Percentiles rank a stretch among this genome's conserved stretches.
Evolutionary conservation across 1,140 invertebrate genomes (phyloP).

Genomic region (Phocides pigmalion): DNA sequence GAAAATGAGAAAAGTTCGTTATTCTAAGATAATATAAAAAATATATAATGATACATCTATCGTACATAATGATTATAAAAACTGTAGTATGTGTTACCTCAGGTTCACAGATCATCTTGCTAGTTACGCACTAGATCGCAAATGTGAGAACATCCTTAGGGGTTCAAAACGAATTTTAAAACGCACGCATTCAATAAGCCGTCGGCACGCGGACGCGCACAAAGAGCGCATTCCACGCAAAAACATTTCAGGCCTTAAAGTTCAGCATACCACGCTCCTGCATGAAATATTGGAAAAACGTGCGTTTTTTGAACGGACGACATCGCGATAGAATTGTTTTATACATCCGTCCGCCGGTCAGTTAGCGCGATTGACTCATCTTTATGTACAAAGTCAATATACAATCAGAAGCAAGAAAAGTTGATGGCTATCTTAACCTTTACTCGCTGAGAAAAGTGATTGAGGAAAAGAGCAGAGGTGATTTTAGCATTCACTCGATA

Average conservation of each 20-base stretch:
- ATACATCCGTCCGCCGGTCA: not conserved
- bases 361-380: not conserved
- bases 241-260: conserved; percentile 11
- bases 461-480: too few relatives aligned
- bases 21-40: too few relatives aligned
- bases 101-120: too few relatives aligned
- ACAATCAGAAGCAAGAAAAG: too few relatives aligned
- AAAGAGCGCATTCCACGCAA: conserved; percentile 6
- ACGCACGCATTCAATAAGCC: conserved; percentile 4
- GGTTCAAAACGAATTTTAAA: not conserved
- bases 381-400: not conserved
- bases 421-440: too few relatives aligned
- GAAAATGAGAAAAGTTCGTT: too few relatives aligned
- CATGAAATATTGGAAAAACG: conserved; percentile 4
- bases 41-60: too few relatives aligned
- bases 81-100: too few relatives aligned
- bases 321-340: not conserved
- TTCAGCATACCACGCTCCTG: conserved; percentile 2
- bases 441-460: too few relatives aligned
- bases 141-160: not conserved
- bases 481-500: too few relatives aligned
- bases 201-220: conserved; percentile 1
- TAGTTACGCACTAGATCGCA: not conserved
- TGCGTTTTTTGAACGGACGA: not conserved
- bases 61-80: too few relatives aligned